phyloP scores from a whole-genome alignment of 2,888 invertebrate species.

The Noctua pronuba region DNA sequence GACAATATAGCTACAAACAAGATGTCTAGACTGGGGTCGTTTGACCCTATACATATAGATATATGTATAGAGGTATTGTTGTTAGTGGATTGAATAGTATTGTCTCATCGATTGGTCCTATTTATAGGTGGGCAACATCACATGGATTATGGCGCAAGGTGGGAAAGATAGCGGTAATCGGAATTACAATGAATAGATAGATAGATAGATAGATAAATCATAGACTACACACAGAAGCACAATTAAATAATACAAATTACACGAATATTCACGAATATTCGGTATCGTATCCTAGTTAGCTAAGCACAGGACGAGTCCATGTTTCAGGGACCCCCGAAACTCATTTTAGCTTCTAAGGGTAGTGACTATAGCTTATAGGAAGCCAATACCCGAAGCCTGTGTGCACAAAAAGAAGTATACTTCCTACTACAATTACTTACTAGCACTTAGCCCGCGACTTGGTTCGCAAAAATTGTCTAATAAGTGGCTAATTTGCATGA shows the following conservation, averaged over 20 bases:
- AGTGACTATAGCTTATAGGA: neutral
- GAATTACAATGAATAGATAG: neutral
- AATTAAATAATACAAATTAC: too few relatives aligned
- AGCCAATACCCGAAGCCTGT: neutral
- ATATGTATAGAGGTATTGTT: constrained; percentile 77
- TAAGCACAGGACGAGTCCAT: neutral
- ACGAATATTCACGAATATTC: too few relatives aligned
- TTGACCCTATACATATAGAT: constrained; percentile 69
- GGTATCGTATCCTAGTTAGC: neutral
- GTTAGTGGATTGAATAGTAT: constrained; percentile 83
- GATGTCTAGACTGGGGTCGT: constrained; percentile 70
- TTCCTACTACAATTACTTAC: neutral
- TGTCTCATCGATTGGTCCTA: constrained; percentile 88
- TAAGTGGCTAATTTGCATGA: too few relatives aligned
- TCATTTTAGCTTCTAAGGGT: neutral
- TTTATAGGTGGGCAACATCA: constrained; percentile 83
- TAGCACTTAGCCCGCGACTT: too few relatives aligned
- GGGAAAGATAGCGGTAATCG: constrained; percentile 24
- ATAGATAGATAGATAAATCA: too few relatives aligned
- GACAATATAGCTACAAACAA: constrained; percentile 62
- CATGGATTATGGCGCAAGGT: constrained; percentile 53
- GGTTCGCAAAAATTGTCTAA: too few relatives aligned
- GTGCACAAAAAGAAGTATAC: neutral
- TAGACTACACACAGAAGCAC: too few relatives aligned
- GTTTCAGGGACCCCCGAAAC: neutral